Evolutionary conservation across 2,113 vertebrate genomes (phyloP).

Genomic region (Plecotus auritus): DNA sequence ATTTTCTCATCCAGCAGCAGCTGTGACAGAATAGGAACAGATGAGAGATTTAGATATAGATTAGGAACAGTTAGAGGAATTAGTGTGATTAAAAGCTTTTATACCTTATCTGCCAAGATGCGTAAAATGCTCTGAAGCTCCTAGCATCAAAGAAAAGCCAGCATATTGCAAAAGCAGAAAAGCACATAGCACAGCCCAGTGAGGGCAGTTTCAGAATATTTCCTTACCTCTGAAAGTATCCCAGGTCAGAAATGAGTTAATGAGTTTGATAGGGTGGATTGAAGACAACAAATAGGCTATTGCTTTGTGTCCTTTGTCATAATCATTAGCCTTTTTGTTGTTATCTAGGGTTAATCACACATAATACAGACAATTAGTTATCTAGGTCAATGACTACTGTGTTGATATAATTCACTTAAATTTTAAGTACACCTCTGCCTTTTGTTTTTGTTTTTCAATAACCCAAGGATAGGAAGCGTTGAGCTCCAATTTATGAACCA

Average conservation of each 20-base stretch:
- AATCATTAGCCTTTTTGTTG: background rate
- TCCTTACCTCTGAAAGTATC: background rate
- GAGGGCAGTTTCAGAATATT: background rate
- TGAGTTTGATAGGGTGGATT: background rate
- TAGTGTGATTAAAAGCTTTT: constrained; percentile 55
- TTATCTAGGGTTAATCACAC: background rate
- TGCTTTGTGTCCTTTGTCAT: background rate
- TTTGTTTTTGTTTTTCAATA: background rate
- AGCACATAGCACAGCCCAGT: fast-evolving
- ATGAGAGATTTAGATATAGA: constrained; percentile 43
- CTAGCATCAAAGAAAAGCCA: background rate
- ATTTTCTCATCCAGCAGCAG: background rate
- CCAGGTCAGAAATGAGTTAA: background rate
- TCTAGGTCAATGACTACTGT: background rate
- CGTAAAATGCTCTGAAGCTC: background rate
- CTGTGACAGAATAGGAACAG: constrained; percentile 42
- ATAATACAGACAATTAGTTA: background rate
- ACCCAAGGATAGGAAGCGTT: background rate
- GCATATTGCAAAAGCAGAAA: background rate
- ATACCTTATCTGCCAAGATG: constrained; percentile 11
- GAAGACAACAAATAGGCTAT: background rate
- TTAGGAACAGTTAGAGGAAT: constrained; percentile 47
- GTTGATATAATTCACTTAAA: background rate
- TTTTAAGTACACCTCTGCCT: background rate
- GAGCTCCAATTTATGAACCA: background rate